These are phyloP conservation scores for Drosophila quadrilineata DNA, from an alignment of 1,140 invertebrate species.

Conservation along the genomic window DNA sequence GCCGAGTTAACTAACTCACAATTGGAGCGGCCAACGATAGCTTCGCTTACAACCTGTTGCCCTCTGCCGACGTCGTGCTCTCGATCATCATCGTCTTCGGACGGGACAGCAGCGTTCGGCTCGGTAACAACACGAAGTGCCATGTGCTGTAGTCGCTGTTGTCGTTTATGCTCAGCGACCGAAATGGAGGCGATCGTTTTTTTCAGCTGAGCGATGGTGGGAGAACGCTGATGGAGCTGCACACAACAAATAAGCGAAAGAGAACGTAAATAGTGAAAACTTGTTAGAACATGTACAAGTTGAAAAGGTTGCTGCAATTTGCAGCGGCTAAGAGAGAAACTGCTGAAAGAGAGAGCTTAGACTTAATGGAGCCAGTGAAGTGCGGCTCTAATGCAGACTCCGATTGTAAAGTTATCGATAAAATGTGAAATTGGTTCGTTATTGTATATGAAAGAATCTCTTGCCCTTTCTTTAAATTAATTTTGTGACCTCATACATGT, in stretches of 20 bases:
- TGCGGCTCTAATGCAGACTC: too few species aligned
- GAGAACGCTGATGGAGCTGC: slow-evolving; percentile 63
- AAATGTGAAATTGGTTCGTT: too few species aligned
- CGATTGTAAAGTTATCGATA: too few species aligned
- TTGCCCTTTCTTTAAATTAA: too few species aligned
- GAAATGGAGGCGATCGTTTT: slow-evolving; percentile 65
- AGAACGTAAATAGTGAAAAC: neutral
- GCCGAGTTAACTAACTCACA: slow-evolving; percentile 76
- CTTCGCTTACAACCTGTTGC: slow-evolving; percentile 48
- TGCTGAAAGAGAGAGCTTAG: neutral
- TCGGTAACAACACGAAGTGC: slow-evolving; percentile 49
- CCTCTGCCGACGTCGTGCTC: slow-evolving; percentile 11
- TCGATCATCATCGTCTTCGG: neutral
- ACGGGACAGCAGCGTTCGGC: slow-evolving; percentile 6
- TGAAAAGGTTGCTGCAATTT: too few species aligned
- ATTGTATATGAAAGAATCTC: too few species aligned
- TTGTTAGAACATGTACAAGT: neutral
- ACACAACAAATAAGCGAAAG: neutral
- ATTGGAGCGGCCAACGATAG: slow-evolving; percentile 30
- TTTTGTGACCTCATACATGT: neutral
- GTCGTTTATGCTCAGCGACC: slow-evolving; percentile 59
- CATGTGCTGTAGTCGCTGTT: slow-evolving; percentile 51
- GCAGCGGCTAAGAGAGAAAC: neutral
- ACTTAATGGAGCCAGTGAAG: too few species aligned
- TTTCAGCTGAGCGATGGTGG: slow-evolving; percentile 71